Conservation (phyloP, 2,113 vertebrate species). For the Camelus dromedarius region DNA sequence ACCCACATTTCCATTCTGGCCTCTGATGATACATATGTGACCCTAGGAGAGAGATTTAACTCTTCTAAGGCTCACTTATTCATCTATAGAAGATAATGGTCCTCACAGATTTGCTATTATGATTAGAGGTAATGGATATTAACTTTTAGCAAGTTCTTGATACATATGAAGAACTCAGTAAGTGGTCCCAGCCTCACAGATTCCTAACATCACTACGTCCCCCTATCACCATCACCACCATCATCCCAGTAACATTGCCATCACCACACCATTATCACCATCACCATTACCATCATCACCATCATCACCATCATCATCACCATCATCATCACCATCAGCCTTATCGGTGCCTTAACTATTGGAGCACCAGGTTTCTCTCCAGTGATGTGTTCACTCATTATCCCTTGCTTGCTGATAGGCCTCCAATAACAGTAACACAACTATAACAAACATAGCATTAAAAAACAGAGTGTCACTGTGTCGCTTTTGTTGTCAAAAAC, state of each 20-base stretch:
- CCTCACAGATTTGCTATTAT: background rate
- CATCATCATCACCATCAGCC: background rate
- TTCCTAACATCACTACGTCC: background rate
- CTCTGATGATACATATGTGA: background rate
- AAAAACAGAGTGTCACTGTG: background rate
- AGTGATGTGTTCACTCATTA: background rate
- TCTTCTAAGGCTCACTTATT: background rate
- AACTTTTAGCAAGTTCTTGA: background rate
- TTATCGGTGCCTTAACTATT: background rate
- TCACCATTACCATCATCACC: too few species aligned
- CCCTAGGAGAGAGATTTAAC: background rate
- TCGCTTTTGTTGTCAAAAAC: background rate
- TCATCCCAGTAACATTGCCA: too few species aligned
- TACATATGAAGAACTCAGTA: background rate
- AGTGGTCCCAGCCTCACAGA: accelerated
- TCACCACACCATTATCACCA: too few species aligned
- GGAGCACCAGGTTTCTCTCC: background rate
- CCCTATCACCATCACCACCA: background rate
- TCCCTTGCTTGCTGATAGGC: background rate
- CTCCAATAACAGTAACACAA: background rate
- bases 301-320: too few species aligned
- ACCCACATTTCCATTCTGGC: background rate
- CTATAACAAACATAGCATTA: background rate
- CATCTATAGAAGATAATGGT: background rate
- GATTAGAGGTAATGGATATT: background rate